Percentiles rank a stretch among this genome's conserved stretches.
Evolutionary conservation across 2,888 invertebrate species (phyloP).

Genomic region (Drosophila macrospina): DNA sequence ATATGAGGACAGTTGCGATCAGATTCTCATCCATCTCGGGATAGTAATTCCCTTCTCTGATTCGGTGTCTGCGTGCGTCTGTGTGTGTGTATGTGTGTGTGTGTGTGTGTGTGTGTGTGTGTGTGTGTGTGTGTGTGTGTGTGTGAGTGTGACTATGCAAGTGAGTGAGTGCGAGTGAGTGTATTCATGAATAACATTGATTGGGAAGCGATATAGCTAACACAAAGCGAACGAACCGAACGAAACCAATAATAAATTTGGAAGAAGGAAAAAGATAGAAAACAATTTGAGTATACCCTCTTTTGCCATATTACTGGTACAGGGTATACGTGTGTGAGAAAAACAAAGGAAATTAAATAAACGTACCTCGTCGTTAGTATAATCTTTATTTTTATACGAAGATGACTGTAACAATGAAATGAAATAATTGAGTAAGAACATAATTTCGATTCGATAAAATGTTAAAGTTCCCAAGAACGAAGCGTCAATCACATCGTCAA

Average conservation of each 20-base stretch:
- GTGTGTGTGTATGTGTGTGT: constrained; percentile 7
- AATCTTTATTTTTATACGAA: constrained; percentile 78
- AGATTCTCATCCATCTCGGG: background rate
- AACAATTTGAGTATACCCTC: constrained; percentile 17
- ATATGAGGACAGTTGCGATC: constrained; percentile 25
- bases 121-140: constrained; percentile 6
- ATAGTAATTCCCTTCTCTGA: constrained; percentile 13
- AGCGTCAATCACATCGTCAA: constrained; percentile 17
- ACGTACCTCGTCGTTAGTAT: constrained; percentile 80
- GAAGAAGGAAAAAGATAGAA: background rate
- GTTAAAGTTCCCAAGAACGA: constrained; percentile 14
- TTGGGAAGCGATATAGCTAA: background rate
- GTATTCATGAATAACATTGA: constrained; percentile 16
- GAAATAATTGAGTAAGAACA: constrained; percentile 63
- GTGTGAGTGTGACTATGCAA: constrained; percentile 14
- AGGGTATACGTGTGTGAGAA: constrained; percentile 14
- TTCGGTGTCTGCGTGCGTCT: constrained; percentile 11
- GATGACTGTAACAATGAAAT: constrained; percentile 77
- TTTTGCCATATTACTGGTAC: constrained; percentile 4
- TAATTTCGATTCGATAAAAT: constrained; percentile 48
- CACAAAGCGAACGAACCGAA: constrained; percentile 9
- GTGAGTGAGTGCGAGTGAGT: constrained; percentile 20
- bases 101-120: constrained; percentile 25
- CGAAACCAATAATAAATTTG: constrained; percentile 6
- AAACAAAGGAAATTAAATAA: constrained; percentile 51